phyloP scores from a whole-genome alignment of 2,888 invertebrate species.

The Lasioglossum villosulum region DNA sequence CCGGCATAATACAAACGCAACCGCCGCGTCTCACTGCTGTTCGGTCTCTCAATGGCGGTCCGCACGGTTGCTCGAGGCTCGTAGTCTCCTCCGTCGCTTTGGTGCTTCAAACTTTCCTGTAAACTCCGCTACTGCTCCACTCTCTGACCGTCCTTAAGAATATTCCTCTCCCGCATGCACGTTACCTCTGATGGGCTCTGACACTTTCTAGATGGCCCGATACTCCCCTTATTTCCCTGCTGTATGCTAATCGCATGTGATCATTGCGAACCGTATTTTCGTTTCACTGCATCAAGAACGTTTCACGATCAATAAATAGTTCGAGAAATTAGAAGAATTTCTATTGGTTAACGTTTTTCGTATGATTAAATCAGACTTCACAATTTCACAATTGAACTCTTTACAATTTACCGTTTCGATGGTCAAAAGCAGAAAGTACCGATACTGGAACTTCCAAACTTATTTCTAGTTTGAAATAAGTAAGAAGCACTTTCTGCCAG shows the following conservation, averaged over 20 bases:
- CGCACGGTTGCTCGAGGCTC: neutral
- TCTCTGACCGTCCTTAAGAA: constrained; percentile 1
- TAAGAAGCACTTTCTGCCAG: too few species aligned
- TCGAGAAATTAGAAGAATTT: neutral
- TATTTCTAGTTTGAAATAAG: too few species aligned
- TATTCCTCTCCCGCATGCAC: neutral
- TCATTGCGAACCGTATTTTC: neutral
- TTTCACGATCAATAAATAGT: neutral
- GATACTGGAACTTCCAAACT: neutral
- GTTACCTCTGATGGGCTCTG: neutral
- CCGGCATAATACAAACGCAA: neutral
- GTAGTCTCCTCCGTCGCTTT: neutral
- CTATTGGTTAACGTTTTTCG: neutral
- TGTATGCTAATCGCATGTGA: neutral
- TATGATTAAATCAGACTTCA: too few species aligned
- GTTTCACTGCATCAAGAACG: neutral
- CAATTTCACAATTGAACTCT: too few species aligned
- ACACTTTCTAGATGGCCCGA: neutral
- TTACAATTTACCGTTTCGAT: too few species aligned
- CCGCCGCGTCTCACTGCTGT: neutral
- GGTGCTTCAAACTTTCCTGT: neutral
- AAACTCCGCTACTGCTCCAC: neutral
- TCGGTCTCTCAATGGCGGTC: neutral
- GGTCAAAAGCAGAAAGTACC: neutral
- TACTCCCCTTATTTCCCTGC: neutral